A percentile compares a stretch with the other conserved stretches of the same genome.
phyloP scores from a whole-genome alignment of 2,888 invertebrate genomes.

The Mantis religiosa region DNA sequence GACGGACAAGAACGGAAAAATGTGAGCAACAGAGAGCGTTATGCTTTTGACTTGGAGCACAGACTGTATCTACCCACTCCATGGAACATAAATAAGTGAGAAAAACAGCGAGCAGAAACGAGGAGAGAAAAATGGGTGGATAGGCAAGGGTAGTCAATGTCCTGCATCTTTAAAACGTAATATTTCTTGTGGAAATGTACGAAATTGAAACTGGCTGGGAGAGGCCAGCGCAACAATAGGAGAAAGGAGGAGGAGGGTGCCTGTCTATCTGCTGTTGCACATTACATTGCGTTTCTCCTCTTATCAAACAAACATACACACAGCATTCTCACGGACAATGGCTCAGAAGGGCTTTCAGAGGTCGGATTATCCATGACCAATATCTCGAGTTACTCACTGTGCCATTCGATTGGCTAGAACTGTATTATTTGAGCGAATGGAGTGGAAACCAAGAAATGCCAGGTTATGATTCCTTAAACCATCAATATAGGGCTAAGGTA shows the following conservation, averaged over 20 bases:
- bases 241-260: background rate
- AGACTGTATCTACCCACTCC: background rate
- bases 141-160: background rate
- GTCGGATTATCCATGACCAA: background rate
- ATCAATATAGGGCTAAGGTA: background rate
- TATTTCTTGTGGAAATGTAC: background rate
- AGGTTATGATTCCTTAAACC: background rate
- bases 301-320: background rate
- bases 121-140: background rate
- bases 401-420: background rate
- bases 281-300: background rate
- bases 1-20: background rate
- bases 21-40: background rate
- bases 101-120: background rate
- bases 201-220: background rate
- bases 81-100: background rate
- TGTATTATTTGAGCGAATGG: background rate
- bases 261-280: background rate
- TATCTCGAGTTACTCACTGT: background rate
- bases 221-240: background rate
- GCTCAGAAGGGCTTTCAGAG: background rate
- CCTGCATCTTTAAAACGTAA: background rate
- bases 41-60: background rate
- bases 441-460: background rate
- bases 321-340: background rate